Percentiles rank a stretch among this genome's conserved stretches.
Conservation (phyloP, 1,140 invertebrate genomes). For the Steinernema khuongi region DNA sequence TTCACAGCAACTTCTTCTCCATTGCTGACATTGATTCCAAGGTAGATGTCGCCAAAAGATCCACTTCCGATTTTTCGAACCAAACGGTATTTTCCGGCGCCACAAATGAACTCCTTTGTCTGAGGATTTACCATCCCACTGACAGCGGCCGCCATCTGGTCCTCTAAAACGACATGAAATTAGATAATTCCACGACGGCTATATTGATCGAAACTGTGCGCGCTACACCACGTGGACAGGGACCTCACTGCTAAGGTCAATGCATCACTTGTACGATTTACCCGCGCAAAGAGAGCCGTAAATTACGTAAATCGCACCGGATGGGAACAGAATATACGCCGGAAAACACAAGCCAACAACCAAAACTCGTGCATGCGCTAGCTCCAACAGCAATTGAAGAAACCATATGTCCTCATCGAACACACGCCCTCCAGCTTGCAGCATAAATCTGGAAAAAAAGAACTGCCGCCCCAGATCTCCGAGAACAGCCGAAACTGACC, state of each 20-base stretch:
- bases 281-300: background rate
- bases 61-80: slow-evolving; percentile 94
- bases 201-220: background rate
- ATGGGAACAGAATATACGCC: background rate
- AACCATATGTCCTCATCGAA: no score
- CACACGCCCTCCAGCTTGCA: no score
- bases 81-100: slow-evolving; percentile 74
- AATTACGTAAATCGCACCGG: background rate
- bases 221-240: background rate
- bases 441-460: no score
- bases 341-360: background rate
- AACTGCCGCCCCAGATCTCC: no score
- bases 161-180: background rate
- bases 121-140: background rate
- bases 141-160: background rate
- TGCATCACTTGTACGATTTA: background rate
- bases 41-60: slow-evolving; percentile 96
- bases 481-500: no score
- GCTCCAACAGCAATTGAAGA: no score
- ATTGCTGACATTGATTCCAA: slow-evolving; percentile 89
- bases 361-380: no score
- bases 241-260: background rate
- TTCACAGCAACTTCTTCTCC: slow-evolving; percentile 97
- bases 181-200: background rate
- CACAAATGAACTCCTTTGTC: slow-evolving; percentile 3